phyloP scores from a whole-genome alignment of 2,888 invertebrate genomes.

The Salticus scenicus region DNA sequence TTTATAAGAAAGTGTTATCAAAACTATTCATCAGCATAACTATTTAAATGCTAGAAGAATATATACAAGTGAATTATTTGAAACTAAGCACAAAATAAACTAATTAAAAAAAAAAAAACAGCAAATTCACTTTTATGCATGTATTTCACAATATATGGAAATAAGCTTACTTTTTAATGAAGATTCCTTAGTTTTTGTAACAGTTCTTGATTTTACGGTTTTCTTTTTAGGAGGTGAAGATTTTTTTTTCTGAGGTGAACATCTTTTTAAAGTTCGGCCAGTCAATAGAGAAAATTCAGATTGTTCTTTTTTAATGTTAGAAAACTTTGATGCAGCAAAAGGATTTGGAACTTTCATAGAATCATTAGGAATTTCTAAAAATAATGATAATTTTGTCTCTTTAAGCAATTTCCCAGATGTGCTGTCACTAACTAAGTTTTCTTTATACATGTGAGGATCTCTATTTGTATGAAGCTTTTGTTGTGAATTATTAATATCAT shows the following conservation, averaged over 20 bases:
- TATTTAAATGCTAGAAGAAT: too few species aligned
- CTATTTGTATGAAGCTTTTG: too few species aligned
- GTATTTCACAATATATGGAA: too few species aligned
- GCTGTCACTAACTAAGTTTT: too few species aligned
- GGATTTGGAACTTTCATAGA: not conserved
- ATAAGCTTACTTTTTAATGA: not conserved
- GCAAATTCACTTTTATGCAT: too few species aligned
- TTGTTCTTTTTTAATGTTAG: not conserved
- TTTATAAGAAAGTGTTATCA: too few species aligned
- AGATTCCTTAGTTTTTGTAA: not conserved
- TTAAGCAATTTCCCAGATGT: not conserved
- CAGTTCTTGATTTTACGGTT: not conserved
- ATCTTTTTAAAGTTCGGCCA: not conserved
- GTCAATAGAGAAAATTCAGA: not conserved
- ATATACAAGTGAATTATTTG: too few species aligned
- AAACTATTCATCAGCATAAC: too few species aligned
- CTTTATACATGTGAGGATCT: too few species aligned
- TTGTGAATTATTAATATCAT: too few species aligned
- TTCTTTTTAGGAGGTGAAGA: not conserved
- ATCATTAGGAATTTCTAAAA: slow-evolving; percentile 15
- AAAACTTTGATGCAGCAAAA: not conserved
- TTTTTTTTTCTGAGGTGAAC: not conserved
- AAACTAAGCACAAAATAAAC: too few species aligned
- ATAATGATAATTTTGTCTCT: not conserved
- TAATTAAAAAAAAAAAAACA: too few species aligned